A percentile compares a stretch with the other conserved stretches of the same genome.
These are phyloP conservation scores for Zosterops lateralis DNA, from an alignment of 2,113 vertebrate genomes.

Conservation along the genomic window DNA sequence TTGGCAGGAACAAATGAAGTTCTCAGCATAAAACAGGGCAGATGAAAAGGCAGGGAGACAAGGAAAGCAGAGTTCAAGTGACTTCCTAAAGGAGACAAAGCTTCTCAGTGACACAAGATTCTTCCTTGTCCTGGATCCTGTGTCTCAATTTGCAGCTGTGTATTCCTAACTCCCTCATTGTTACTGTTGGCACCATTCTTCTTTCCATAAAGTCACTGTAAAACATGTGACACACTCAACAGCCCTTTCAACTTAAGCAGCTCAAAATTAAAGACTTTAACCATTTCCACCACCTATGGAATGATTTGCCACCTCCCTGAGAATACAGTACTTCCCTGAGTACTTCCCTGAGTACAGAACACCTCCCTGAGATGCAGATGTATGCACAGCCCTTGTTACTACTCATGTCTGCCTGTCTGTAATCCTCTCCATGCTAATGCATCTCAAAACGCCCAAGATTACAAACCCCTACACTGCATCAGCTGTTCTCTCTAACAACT, in stretches of 20 bases:
- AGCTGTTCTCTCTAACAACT: background rate
- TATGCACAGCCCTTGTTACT: background rate
- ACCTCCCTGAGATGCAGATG: background rate
- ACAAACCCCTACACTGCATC: background rate
- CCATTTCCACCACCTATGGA: background rate
- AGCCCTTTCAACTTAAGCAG: background rate
- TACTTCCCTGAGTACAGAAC: background rate
- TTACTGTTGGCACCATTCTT: background rate
- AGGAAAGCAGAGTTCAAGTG: background rate
- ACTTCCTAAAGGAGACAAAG: background rate
- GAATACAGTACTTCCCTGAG: background rate
- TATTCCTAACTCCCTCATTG: background rate
- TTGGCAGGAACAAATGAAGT: background rate
- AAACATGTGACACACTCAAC: background rate
- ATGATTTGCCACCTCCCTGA: background rate
- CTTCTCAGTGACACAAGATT: background rate
- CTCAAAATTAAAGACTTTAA: background rate
- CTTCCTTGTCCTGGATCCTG: background rate
- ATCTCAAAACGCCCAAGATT: background rate
- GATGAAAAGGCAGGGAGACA: background rate
- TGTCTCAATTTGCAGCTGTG: background rate
- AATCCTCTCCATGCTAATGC: background rate
- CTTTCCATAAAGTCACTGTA: background rate
- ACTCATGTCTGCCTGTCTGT: background rate
- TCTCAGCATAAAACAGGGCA: background rate